These are phyloP conservation scores for Forpus xanthops DNA, from an alignment of 2,797 vertebrate genomes.

Conservation along the genomic window DNA sequence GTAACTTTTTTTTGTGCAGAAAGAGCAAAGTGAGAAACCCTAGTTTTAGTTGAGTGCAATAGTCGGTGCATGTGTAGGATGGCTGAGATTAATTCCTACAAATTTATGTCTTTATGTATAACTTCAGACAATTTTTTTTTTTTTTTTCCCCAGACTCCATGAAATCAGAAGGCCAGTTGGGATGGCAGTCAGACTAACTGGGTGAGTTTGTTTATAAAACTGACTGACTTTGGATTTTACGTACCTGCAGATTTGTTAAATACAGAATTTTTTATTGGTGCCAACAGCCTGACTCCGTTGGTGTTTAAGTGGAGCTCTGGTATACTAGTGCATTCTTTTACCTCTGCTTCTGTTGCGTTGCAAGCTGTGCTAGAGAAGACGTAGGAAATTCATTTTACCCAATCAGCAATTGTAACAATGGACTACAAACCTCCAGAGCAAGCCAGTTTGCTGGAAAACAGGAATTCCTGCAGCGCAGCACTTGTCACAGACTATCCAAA, in stretches of 20 bases:
- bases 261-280: conserved; percentile 68
- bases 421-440: conserved; percentile 69
- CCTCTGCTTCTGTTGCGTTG: conserved; percentile 70
- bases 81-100: background rate
- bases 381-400: conserved; percentile 68
- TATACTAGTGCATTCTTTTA: conserved; percentile 73
- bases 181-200: conserved; percentile 48
- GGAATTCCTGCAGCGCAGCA: conserved; percentile 68
- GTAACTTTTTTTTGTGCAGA: background rate
- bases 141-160: conserved; percentile 4
- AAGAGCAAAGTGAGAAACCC: background rate
- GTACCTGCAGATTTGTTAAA: conserved; percentile 66
- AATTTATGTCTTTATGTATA: background rate
- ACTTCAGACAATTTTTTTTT: conserved; percentile 23
- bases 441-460: conserved; percentile 71
- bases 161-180: conserved; percentile 38
- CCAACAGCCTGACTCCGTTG: conserved; percentile 71
- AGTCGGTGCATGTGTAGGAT: fast-evolving
- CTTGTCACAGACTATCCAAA: conserved; percentile 71
- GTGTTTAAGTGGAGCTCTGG: conserved; percentile 71
- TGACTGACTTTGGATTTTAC: conserved; percentile 47
- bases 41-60: background rate
- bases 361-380: conserved; percentile 72
- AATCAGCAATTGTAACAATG: conserved; percentile 70
- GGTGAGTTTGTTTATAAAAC: conserved; percentile 60